phyloP scores from a whole-genome alignment of 30 jellyfish, hydroid and myxozoan genomes.

The Aurelia coerulea region DNA sequence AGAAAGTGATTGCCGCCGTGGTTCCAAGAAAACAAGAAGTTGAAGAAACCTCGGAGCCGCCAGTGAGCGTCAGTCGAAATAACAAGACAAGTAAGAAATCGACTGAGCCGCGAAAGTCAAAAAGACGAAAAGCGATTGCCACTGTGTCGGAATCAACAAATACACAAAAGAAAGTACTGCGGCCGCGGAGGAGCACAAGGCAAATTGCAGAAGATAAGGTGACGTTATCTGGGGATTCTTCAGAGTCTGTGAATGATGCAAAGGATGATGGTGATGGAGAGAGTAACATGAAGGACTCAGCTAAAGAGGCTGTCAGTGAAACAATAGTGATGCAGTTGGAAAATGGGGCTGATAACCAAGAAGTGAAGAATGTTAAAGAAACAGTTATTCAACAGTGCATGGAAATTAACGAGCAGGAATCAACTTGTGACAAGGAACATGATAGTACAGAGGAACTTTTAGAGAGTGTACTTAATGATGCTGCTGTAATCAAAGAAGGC shows the following conservation, averaged over 20 bases:
- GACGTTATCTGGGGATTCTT: neutral
- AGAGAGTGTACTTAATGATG: conserved; percentile 3
- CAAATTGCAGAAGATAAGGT: neutral
- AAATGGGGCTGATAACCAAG: too few relatives aligned
- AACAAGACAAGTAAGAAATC: neutral
- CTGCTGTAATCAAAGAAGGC: neutral
- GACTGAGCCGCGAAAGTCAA: neutral
- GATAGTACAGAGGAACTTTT: neutral
- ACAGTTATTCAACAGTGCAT: too few relatives aligned
- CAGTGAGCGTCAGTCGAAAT: neutral
- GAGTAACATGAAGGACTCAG: neutral
- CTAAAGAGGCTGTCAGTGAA: too few relatives aligned
- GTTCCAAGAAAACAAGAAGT: neutral
- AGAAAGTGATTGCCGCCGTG: neutral
- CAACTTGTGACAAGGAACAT: neutral
- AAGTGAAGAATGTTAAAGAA: too few relatives aligned
- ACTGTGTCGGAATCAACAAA: neutral
- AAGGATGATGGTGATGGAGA: neutral
- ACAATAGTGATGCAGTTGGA: too few relatives aligned
- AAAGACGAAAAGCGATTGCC: conserved; percentile 14
- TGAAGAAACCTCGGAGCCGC: neutral
- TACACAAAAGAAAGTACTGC: conserved; percentile 8
- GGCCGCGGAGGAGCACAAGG: conserved; percentile 33
- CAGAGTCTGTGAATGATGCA: neutral
- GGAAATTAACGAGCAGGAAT: too few relatives aligned